Evolutionary conservation across 2,797 vertebrate genomes (phyloP).

Genomic region (Pempheris klunzingeri): DNA sequence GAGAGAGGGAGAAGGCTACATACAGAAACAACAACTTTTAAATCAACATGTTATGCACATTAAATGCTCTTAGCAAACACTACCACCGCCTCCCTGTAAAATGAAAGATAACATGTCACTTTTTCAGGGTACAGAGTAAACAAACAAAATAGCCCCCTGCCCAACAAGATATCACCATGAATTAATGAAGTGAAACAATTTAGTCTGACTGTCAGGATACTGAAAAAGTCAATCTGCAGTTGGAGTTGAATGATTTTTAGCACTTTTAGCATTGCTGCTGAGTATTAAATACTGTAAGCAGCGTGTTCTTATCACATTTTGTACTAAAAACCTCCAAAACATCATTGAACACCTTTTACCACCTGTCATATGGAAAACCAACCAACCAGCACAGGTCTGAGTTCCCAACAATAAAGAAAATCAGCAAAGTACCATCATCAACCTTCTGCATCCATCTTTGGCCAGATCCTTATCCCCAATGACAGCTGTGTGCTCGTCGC

Average conservation of each 20-base stretch:
- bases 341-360: neutral
- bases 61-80: too few species aligned
- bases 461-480: constrained; percentile 26
- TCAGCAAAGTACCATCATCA: neutral
- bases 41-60: too few species aligned
- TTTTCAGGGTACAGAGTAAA: too few species aligned
- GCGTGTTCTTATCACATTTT: neutral
- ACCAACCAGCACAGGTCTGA: neutral
- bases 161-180: too few species aligned
- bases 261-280: neutral
- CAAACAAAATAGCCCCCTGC: too few species aligned
- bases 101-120: too few species aligned
- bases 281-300: neutral
- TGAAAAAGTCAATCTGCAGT: neutral
- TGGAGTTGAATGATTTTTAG: neutral
- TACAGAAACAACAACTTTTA: too few species aligned
- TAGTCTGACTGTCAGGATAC: neutral
- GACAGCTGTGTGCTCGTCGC: constrained; percentile 53
- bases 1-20: too few species aligned
- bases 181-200: neutral
- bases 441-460: constrained; percentile 4
- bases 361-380: neutral
- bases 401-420: neutral
- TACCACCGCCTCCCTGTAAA: too few species aligned
- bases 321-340: neutral